Conservation (phyloP, 1,140 invertebrate genomes). For the Trichomalopsis sarcophagae region DNA sequence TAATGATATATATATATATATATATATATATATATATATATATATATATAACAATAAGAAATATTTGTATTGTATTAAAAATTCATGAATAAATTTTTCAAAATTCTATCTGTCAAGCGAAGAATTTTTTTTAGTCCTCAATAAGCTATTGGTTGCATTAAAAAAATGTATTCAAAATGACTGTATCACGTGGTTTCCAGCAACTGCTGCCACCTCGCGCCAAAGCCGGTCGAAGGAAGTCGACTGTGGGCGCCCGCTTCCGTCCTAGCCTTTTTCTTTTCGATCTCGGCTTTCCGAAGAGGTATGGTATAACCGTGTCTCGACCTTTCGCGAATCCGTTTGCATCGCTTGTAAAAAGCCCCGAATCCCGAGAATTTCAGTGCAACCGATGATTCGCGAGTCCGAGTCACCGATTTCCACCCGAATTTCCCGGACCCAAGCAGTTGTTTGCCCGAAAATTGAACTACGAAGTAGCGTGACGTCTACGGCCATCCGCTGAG, state of each 20-base stretch:
- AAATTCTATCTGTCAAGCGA: too few relatives aligned
- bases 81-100: too few relatives aligned
- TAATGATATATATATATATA: too few relatives aligned
- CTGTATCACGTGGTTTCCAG: not conserved
- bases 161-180: not conserved
- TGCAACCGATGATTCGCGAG: not conserved
- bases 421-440: not conserved
- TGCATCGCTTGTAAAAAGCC: not conserved
- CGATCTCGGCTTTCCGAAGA: slow-evolving; percentile 53
- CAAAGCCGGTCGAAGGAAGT: slow-evolving; percentile 24
- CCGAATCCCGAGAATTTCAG: not conserved
- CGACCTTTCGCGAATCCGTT: slow-evolving; percentile 38
- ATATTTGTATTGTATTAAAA: too few relatives aligned
- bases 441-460: not conserved
- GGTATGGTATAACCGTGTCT: slow-evolving; percentile 59
- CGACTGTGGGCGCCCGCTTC: not conserved
- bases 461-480: slow-evolving; percentile 1
- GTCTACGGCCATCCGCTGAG: slow-evolving; percentile 9
- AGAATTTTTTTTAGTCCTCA: too few relatives aligned
- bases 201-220: not conserved
- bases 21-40: too few relatives aligned
- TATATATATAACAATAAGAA: too few relatives aligned
- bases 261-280: slow-evolving; percentile 39
- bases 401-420: not conserved
- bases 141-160: too few relatives aligned